Base-by-base conservation (phyloP, 2,797 vertebrate species). In the Sebastes nivosus region DNA sequence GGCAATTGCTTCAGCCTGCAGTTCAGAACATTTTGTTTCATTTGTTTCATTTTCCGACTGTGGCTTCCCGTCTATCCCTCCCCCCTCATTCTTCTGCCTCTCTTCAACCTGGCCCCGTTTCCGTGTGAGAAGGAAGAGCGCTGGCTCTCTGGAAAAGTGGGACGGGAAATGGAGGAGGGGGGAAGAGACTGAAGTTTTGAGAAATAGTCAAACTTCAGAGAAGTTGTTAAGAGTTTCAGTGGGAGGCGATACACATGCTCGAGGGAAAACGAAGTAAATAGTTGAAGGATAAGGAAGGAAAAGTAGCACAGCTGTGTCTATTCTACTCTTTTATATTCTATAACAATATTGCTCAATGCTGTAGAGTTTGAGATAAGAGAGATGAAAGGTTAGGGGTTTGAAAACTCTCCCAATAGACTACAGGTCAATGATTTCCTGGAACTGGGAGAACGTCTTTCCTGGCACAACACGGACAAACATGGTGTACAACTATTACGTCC, bases 1-100 rank as follows among this genome's bases (percentile, higher is more conserved):
- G 90, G 91, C 83, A 92, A 78, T 81, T 36, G 27, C 79, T 83
- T 83, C 72, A 75, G 84, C 59, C 68, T 38, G 79, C 76, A 77
- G 75, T 87, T 88, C 52, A 93, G 92, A 90, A 94, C 94, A 94
- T 95, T 95, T 92, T 93, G 94, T 94, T 93, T 89, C 80, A 73
- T 59, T 91, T 79, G 57, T 85, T 84, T 92, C 77, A 88, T 92
- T 94, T 93, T 93, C 89, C 90, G 11, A 74, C 82, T 61, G 77
- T 63, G 86, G 90, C 88, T 94, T 94, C 92, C 88, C 90, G 83
- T 92, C 89, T 82, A 83, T 92, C 89, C 91, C 94, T 92, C 92
- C 94, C 82, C 85, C 84, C 72, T 91, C 90, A 86, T 88, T 91
- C 86, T 90, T 89, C 75, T 63, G 80, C 72, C 67, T 87, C 68